Evolutionary conservation across 2,113 vertebrate genomes (phyloP).

Genomic region (Halcyon senegalensis): DNA sequence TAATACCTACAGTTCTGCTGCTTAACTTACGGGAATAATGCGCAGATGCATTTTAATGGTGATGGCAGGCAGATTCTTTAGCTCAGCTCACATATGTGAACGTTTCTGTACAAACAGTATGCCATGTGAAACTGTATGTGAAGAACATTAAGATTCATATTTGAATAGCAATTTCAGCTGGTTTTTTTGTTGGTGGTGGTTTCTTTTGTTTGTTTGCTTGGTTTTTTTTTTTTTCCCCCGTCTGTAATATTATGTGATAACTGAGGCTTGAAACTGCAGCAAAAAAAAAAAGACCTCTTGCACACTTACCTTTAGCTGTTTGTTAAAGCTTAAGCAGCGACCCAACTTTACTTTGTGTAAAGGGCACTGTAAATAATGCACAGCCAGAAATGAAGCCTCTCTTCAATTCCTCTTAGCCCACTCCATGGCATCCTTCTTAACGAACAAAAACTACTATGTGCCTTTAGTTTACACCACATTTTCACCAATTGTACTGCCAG

Average conservation of each 20-base stretch:
- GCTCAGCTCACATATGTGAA: background rate
- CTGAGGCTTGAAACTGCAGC: background rate
- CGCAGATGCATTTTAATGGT: background rate
- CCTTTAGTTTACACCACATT: background rate
- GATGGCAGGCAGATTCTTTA: background rate
- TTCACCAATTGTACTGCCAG: background rate
- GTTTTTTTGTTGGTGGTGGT: background rate
- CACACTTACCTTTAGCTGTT: conserved; percentile 13
- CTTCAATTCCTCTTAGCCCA: background rate
- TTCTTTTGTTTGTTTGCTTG: background rate
- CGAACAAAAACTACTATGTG: background rate
- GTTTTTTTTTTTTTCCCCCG: background rate
- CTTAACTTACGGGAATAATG: conserved; percentile 55
- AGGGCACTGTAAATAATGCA: conserved; percentile 49
- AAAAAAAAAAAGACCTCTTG: background rate
- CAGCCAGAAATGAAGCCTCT: background rate
- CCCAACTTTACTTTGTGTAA: conserved; percentile 69
- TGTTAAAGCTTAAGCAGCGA: conserved; percentile 25
- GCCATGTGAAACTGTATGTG: background rate
- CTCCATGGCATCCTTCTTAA: background rate
- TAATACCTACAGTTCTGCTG: conserved; percentile 22
- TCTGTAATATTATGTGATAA: background rate
- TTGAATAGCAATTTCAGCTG: background rate
- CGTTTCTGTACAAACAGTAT: background rate
- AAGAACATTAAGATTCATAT: background rate